phyloP scores from a whole-genome alignment of 2,113 vertebrate genomes.

The Thryonomys swinderianus region DNA sequence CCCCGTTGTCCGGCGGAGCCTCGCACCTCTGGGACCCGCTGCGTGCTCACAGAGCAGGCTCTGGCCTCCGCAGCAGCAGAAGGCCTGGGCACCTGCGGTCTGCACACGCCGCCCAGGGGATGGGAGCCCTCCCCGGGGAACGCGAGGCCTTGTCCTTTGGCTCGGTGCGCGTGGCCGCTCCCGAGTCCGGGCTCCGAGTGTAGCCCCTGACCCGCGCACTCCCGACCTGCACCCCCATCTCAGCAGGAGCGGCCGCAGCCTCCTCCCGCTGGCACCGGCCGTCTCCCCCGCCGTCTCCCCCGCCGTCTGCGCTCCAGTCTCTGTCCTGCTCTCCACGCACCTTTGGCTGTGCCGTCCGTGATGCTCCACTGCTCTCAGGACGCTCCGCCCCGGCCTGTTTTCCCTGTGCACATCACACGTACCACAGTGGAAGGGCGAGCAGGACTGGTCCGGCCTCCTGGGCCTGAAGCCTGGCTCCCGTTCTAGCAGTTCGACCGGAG shows the following conservation, averaged over 20 bases:
- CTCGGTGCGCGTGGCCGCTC: background rate
- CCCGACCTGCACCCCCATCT: background rate
- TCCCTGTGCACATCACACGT: background rate
- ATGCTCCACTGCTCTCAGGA: background rate
- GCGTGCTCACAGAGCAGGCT: background rate
- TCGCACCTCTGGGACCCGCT: background rate
- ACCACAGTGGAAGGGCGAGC: background rate
- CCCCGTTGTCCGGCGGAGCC: background rate
- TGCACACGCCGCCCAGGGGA: background rate
- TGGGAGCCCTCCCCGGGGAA: background rate
- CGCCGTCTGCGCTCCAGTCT: too few species aligned
- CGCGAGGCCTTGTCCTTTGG: background rate
- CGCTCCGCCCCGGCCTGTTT: background rate
- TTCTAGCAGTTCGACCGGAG: background rate
- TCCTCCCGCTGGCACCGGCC: background rate
- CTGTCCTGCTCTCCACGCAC: too few species aligned
- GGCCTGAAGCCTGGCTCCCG: background rate
- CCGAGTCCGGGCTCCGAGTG: fast-evolving
- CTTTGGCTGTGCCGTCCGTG: background rate
- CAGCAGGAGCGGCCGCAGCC: background rate
- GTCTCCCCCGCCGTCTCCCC: background rate
- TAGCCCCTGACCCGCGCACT: background rate
- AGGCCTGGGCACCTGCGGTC: background rate
- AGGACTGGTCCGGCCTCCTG: background rate
- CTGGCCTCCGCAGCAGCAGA: background rate